phyloP scores from a whole-genome alignment of 2,888 invertebrate genomes.

The Drosophila cognata region DNA sequence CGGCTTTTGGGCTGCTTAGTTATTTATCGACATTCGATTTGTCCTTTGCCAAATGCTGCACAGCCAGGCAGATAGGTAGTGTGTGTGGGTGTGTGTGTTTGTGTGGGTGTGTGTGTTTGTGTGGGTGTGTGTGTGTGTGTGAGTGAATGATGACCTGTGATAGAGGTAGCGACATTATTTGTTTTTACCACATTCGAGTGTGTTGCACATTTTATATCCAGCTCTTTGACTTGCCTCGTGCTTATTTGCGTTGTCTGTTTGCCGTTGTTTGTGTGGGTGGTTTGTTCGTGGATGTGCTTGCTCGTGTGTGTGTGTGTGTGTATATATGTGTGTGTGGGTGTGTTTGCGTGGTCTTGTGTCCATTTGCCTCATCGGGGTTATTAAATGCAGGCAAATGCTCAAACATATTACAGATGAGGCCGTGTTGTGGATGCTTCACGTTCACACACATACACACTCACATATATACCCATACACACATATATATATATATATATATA shows the following conservation, averaged over 20 bases:
- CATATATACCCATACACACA: not conserved
- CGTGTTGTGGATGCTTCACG: constrained; percentile 19
- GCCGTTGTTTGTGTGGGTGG: not conserved
- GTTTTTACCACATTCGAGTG: constrained; percentile 21
- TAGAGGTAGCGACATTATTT: constrained; percentile 15
- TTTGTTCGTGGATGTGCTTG: not conserved
- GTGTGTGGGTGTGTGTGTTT: not conserved
- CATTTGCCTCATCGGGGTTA: constrained; percentile 50
- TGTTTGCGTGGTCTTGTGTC: not conserved
- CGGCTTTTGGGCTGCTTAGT: constrained; percentile 26
- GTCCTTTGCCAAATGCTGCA: not conserved
- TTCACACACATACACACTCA: not conserved
- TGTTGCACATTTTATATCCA: constrained; percentile 31
- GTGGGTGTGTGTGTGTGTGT: not conserved
- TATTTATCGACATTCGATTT: constrained; percentile 25
- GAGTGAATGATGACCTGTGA: not conserved
- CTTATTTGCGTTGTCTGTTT: not conserved
- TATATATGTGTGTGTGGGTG: not conserved
- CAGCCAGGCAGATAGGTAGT: not conserved
- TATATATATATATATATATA: not conserved
- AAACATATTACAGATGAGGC: constrained; percentile 40
- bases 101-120: not conserved
- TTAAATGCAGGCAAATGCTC: constrained; percentile 45
- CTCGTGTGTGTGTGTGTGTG: not conserved
- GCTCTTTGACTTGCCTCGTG: not conserved